Evolutionary conservation across 2,113 vertebrate genomes (phyloP), one percentile per base, ranked within the genome.

Genomic region (Zeus faber): DNA sequence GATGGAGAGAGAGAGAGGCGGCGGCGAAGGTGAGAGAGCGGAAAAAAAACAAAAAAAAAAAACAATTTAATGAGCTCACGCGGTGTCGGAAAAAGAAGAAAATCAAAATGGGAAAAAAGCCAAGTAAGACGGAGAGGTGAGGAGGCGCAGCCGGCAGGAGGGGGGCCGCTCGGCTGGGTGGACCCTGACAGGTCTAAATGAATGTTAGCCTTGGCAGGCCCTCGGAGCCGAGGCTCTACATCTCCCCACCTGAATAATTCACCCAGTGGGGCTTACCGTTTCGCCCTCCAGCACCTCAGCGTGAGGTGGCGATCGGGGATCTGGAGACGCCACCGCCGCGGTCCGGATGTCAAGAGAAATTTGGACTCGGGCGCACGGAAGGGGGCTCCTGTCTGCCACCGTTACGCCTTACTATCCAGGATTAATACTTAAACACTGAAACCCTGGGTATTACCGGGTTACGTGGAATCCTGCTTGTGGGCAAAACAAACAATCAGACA

Each of bases 181-280:
- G 61, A 68, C 6, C 9, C 62, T 68, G 80, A 79, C 78, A 81
- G 76, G 37, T 77, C 57, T 67, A 74, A 83, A 85, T 81, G 68
- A 79, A 75, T 72, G 74, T 81, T 80, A 78, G 79, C 72, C 76
- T 70, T 72, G 76, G 72, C 52, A 49, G 27, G 56, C 65, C 65
- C 74, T 81, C 67, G 23, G 47, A 63, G 70, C 65, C 76, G 63
- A 81, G 74, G 76, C 78, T 80, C 77, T 79, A 76, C 74, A 80
- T 83, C 76, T 77, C 72, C 72, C 81, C 76, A 74, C 65, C 56
- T 82, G 69, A 83, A 84, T 84, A 76, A 75, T 83, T 86, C 67
- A 84, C 79, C 74, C 53, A 65, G 63, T 29, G 58, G 59, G 64
- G n/a, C n/a, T 51, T 18, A 46, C 61, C 33, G 62, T 67, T 61